Evolutionary conservation across 1,140 invertebrate species (phyloP).

Genomic region (Thaumatotibia leucotreta): DNA sequence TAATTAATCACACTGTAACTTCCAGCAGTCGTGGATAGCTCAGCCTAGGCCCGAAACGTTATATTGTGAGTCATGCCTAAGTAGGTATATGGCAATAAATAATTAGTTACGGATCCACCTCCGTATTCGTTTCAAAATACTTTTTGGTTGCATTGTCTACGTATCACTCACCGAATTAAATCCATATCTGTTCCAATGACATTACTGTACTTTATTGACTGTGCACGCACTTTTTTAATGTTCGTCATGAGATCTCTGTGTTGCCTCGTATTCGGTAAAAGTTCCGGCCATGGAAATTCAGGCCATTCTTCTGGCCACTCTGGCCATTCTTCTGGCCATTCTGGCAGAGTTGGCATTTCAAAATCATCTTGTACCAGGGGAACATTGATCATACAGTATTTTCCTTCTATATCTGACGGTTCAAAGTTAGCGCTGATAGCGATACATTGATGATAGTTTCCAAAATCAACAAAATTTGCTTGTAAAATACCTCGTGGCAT

Average conservation of each 20-base stretch:
- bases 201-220: background rate
- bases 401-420: conserved; percentile 27
- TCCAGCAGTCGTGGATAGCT: too few species aligned
- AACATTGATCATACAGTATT: conserved; percentile 34
- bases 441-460: conserved; percentile 27
- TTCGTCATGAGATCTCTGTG: background rate
- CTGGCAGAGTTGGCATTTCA: background rate
- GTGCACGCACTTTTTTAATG: background rate
- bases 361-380: conserved; percentile 26
- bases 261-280: background rate
- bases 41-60: too few species aligned
- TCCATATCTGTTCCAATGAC: background rate
- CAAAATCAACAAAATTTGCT: conserved; percentile 38
- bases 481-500: conserved; percentile 35
- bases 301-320: background rate
- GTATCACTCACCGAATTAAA: background rate
- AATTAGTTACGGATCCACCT: too few species aligned
- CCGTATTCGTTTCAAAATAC: too few species aligned
- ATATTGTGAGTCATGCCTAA: too few species aligned
- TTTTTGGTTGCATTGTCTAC: too few species aligned
- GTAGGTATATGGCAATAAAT: too few species aligned
- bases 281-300: conserved; percentile 14
- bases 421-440: conserved; percentile 7
- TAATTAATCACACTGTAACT: too few species aligned
- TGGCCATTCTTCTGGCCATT: conserved; percentile 2